A percentile compares a stretch with the other conserved stretches of the same genome.
These are phyloP conservation scores for Campoletis sonorensis DNA, from an alignment of 1,140 invertebrate species.

Conservation along the genomic window DNA sequence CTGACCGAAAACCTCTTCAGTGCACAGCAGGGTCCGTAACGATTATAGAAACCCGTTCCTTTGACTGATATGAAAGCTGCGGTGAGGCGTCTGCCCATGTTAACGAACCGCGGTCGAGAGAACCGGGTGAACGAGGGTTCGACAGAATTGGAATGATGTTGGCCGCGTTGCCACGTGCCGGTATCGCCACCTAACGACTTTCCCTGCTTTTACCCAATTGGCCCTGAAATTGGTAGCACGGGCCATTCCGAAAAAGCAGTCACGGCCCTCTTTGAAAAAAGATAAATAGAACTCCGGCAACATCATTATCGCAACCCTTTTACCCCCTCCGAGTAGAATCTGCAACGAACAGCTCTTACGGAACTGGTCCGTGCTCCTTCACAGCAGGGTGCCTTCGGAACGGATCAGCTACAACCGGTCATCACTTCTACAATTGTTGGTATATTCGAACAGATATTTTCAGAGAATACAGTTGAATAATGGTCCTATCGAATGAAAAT, in stretches of 20 bases:
- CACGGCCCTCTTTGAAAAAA: not conserved
- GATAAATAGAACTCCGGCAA: not conserved
- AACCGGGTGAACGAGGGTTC: not conserved
- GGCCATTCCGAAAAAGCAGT: not conserved
- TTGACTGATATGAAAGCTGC: not conserved
- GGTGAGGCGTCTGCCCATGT: conserved; percentile 19
- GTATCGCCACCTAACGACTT: conserved; percentile 31
- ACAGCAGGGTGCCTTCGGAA: too few relatives aligned
- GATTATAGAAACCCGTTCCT: conserved; percentile 24
- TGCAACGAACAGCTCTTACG: too few relatives aligned
- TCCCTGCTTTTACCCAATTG: conserved; percentile 11
- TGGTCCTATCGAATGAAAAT: too few relatives aligned
- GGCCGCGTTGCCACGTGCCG: not conserved
- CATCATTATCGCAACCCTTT: too few relatives aligned
- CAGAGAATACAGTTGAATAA: too few relatives aligned
- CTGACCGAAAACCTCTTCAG: not conserved
- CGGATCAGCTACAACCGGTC: too few relatives aligned
- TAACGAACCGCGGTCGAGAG: conserved; percentile 35
- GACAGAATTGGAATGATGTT: not conserved
- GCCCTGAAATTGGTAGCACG: conserved; percentile 18
- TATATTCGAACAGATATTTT: too few relatives aligned
- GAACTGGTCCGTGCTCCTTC: too few relatives aligned
- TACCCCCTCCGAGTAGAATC: too few relatives aligned
- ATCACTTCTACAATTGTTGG: too few relatives aligned
- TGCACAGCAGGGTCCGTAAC: not conserved